Percentiles rank a stretch among this genome's conserved stretches.
phyloP scores from a whole-genome alignment of 2,797 vertebrate species.

The Jordanella pulchra region DNA sequence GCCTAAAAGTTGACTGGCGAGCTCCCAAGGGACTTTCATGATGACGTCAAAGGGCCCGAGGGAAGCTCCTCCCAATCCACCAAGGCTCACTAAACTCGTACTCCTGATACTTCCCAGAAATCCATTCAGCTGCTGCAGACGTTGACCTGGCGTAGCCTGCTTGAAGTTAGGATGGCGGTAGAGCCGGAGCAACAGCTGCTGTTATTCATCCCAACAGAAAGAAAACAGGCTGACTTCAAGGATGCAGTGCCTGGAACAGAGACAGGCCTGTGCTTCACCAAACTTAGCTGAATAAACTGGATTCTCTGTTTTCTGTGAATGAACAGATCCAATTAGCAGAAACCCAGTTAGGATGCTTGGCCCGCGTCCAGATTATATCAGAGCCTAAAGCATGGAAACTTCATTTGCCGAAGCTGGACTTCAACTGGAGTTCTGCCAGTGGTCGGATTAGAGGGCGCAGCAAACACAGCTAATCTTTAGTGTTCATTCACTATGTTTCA shows the following conservation, averaged over 20 bases:
- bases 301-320: background rate
- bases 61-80: slow-evolving; percentile 5
- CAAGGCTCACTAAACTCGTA: background rate
- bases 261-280: slow-evolving; percentile 10
- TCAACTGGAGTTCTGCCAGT: slow-evolving; percentile 26
- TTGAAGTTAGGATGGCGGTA: slow-evolving; percentile 13
- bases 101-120: background rate
- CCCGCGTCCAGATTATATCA: background rate
- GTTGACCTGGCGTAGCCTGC: slow-evolving; percentile 12
- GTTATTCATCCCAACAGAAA: slow-evolving; percentile 9
- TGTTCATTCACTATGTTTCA: slow-evolving; percentile 22
- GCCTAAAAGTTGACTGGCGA: slow-evolving; percentile 27
- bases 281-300: slow-evolving; percentile 5
- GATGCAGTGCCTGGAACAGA: background rate
- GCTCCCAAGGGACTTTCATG: slow-evolving; percentile 43
- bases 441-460: slow-evolving; percentile 12
- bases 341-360: slow-evolving; percentile 18
- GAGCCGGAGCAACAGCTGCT: slow-evolving; percentile 31
- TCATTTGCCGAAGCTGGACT: slow-evolving; percentile 1
- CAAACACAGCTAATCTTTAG: background rate
- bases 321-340: slow-evolving; percentile 18
- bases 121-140: slow-evolving; percentile 22
- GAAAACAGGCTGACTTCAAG: slow-evolving; percentile 31
- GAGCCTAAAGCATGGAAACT: slow-evolving; percentile 2
- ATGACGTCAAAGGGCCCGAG: slow-evolving; percentile 45